Evolutionary conservation across 2,888 invertebrate genomes (phyloP).

Genomic region (Eumacrocentrus americanus): DNA sequence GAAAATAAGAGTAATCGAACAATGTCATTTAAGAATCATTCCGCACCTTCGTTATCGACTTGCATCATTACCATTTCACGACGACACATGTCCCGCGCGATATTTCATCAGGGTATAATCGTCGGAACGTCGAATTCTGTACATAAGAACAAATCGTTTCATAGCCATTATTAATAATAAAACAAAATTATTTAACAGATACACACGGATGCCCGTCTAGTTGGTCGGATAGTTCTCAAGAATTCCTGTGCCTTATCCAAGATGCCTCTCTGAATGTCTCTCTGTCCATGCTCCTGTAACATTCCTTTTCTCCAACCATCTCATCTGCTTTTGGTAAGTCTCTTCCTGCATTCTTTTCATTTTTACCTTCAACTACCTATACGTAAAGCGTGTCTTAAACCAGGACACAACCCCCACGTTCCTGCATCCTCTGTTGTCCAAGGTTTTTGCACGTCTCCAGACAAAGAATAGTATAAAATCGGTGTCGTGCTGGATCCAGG

Average conservation of each 20-base stretch:
- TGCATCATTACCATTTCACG: constrained; percentile 21
- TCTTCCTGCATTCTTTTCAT: not conserved
- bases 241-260: too few relatives aligned
- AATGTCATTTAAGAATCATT: constrained; percentile 31
- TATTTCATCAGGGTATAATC: constrained; percentile 28
- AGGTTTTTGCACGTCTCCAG: not conserved
- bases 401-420: too few relatives aligned
- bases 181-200: constrained; percentile 47
- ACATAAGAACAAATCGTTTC: constrained; percentile 51
- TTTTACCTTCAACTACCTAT: not conserved
- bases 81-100: constrained; percentile 24
- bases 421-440: not conserved
- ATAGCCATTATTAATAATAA: constrained; percentile 50
- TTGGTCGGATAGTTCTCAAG: not conserved
- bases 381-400: not conserved
- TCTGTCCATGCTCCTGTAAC: not conserved
- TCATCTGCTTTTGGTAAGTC: not conserved
- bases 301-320: not conserved
- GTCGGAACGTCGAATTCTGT: constrained; percentile 46
- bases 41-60: constrained; percentile 31
- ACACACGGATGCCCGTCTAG: constrained; percentile 9
- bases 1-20: constrained; percentile 13
- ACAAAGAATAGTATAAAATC: not conserved
- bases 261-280: too few relatives aligned
- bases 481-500: not conserved